Evolutionary conservation across 2,888 invertebrate species (phyloP).

Genomic region (Leucoptera coffeella): DNA sequence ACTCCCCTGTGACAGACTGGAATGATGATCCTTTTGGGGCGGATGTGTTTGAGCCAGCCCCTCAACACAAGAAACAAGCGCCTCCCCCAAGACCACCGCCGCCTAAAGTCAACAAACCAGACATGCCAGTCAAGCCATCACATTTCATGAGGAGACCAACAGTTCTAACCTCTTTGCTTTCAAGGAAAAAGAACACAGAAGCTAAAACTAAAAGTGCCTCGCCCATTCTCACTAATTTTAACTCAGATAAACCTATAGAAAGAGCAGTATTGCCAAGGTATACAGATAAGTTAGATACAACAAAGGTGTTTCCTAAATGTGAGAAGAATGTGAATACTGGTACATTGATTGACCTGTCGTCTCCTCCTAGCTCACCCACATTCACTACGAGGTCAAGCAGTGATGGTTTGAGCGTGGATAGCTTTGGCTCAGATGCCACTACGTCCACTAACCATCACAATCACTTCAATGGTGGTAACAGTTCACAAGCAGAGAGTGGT

Average conservation of each 20-base stretch:
- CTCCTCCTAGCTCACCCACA: slow-evolving; percentile 69
- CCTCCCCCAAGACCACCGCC: slow-evolving; percentile 70
- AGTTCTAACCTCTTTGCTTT: slow-evolving; percentile 29
- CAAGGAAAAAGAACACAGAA: slow-evolving; percentile 18
- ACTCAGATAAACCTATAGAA: slow-evolving; percentile 24
- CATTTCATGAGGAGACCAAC: slow-evolving; percentile 47
- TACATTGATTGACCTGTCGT: slow-evolving; percentile 64
- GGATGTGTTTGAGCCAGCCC: slow-evolving; percentile 40
- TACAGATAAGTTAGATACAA: slow-evolving; percentile 26
- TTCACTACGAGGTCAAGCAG: slow-evolving; percentile 69
- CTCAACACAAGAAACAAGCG: slow-evolving; percentile 59
- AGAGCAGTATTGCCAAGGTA: too few species aligned
- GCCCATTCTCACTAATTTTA: slow-evolving; percentile 15
- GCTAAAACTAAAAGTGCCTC: slow-evolving; percentile 10
- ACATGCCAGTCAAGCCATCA: slow-evolving; percentile 39
- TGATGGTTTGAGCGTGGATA: slow-evolving; percentile 68
- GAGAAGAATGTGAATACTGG: slow-evolving; percentile 41
- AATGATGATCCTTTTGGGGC: slow-evolving; percentile 43
- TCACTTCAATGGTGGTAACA: slow-evolving; percentile 54
- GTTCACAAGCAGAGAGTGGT: slow-evolving; percentile 69
- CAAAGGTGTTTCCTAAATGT: slow-evolving; percentile 38
- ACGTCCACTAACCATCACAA: slow-evolving; percentile 47
- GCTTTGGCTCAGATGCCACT: slow-evolving; percentile 69
- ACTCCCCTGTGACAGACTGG: slow-evolving; percentile 54
- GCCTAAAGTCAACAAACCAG: slow-evolving; percentile 35